Evolutionary conservation across 2,113 vertebrate genomes (phyloP), one percentile per base, ranked within the genome.

Genomic region (Pelecanus crispus): DNA sequence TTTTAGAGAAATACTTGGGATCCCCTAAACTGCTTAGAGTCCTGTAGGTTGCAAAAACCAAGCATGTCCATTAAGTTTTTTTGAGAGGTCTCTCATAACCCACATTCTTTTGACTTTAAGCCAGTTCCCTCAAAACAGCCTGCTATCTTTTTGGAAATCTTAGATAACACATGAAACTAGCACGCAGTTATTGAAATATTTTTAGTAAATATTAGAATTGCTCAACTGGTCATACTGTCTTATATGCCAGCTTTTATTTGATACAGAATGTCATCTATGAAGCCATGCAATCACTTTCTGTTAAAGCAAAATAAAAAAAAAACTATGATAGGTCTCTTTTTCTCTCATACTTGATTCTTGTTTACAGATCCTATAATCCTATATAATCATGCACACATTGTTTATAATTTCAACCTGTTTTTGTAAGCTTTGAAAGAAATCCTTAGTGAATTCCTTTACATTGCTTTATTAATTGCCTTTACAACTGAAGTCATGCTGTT

Each of bases 1-100:
- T 95, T 95, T 86, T 79, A 81, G 88, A 75, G 56, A 81, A 95
- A 92, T 94, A 88, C 72, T 49, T 79, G 34, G 52, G 44, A 92
- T 81, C 34, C 34, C 29, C 40, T 91, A 55, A 81, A 19, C 63
- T 65, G 77, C 52, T 79, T 29, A 47, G 25, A 32, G 34, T 86
- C 2, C 25, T 38, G 13, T 38, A 52, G 29, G 47, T 2, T 75
- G 44, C 25, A 72, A 81, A 92, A n/a, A 72, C 32, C 25, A 88
- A 59, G 16, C 0, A 0, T 21, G 28, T 29, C 44, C 49, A 11
- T 56, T 44, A 45, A 0, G 0, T 2, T 71, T 86, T 86, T 81
- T 47, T 25, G 17, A 50, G 11, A 71, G 7, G 4, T 59, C 92
- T 81, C 28, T 88, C 47, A 47, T 59, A 55, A 84, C 3, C 5